A percentile compares a stretch with the other conserved stretches of the same genome.
phyloP scores from a whole-genome alignment of 1,140 invertebrate species.

The Scaptodrosophila lebanonensis region DNA sequence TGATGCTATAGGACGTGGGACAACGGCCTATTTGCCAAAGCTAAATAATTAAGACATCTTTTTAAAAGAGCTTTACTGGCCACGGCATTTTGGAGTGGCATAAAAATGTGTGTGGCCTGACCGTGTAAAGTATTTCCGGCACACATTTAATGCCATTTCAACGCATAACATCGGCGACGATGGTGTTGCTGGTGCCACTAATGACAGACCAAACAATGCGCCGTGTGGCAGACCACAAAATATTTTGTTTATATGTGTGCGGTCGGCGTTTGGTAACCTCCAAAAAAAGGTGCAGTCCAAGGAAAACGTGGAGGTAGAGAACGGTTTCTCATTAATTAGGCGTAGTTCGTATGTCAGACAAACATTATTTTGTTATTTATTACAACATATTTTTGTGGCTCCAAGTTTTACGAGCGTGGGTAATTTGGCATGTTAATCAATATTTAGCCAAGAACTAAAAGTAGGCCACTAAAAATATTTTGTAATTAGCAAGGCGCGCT shows the following conservation, averaged over 20 bases:
- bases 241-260: too few relatives aligned
- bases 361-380: constrained; percentile 5
- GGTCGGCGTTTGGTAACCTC: too few relatives aligned
- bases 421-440: constrained; percentile 6
- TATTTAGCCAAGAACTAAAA: too few relatives aligned
- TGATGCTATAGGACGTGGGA: neutral
- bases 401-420: neutral
- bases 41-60: constrained; percentile 6
- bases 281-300: too few relatives aligned
- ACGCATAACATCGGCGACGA: neutral
- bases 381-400: neutral
- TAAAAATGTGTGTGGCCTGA: neutral
- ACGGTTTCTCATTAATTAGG: constrained; percentile 4
- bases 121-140: neutral
- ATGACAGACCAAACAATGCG: neutral
- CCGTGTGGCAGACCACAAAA: neutral
- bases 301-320: neutral
- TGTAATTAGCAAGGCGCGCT: too few relatives aligned
- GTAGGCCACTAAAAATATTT: too few relatives aligned
- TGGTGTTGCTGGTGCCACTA: too few relatives aligned
- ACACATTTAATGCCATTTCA: constrained; percentile 3
- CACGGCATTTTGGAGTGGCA: neutral
- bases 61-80: neutral
- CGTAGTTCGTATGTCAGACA: constrained; percentile 1
- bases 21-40: neutral